A percentile compares a stretch with the other conserved stretches of the same genome.
Conservation (phyloP, 1,140 invertebrate genomes). For the Lordiphosa clarofinis region DNA sequence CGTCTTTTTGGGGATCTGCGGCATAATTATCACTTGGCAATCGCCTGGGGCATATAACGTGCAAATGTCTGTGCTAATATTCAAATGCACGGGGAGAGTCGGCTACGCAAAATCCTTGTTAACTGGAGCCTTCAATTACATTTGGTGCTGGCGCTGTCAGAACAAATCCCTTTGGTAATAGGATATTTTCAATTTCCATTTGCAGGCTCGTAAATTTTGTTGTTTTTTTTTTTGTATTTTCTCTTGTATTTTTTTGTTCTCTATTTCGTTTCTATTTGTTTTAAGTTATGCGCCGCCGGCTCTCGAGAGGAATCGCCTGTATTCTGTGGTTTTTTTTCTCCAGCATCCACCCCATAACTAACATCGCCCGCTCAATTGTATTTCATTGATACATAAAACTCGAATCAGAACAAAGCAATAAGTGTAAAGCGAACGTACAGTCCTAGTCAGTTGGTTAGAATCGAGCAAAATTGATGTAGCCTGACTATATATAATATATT, state of each 20-base stretch:
- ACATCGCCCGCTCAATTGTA: slow-evolving; percentile 22
- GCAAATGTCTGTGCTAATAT: slow-evolving; percentile 51
- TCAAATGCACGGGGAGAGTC: slow-evolving; percentile 5
- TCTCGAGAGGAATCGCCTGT: slow-evolving; percentile 37
- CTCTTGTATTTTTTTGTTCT: slow-evolving; percentile 7
- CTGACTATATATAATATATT: too few species aligned
- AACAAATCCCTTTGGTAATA: slow-evolving; percentile 59
- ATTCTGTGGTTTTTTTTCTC: background rate
- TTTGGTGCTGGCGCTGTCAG: slow-evolving; percentile 37
- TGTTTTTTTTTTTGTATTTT: slow-evolving; percentile 1
- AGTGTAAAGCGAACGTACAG: too few species aligned
- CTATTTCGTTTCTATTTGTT: slow-evolving; percentile 37
- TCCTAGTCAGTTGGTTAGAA: background rate
- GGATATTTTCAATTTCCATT: slow-evolving; percentile 69
- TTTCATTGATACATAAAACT: slow-evolving; percentile 42
- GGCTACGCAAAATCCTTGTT: slow-evolving; percentile 24
- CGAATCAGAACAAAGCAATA: too few species aligned
- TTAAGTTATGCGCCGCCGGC: slow-evolving; percentile 47
- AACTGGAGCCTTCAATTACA: slow-evolving; percentile 56
- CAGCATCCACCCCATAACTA: background rate
- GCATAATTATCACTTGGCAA: slow-evolving; percentile 48
- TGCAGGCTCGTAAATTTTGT: slow-evolving; percentile 44
- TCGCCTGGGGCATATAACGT: slow-evolving; percentile 33
- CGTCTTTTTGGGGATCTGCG: slow-evolving; percentile 25
- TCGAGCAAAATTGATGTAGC: slow-evolving; percentile 14